A percentile compares a stretch with the other conserved stretches of the same genome.
These are phyloP conservation scores for Trichogramma dendrolimi DNA, from an alignment of 2,888 invertebrate species.

Conservation along the genomic window DNA sequence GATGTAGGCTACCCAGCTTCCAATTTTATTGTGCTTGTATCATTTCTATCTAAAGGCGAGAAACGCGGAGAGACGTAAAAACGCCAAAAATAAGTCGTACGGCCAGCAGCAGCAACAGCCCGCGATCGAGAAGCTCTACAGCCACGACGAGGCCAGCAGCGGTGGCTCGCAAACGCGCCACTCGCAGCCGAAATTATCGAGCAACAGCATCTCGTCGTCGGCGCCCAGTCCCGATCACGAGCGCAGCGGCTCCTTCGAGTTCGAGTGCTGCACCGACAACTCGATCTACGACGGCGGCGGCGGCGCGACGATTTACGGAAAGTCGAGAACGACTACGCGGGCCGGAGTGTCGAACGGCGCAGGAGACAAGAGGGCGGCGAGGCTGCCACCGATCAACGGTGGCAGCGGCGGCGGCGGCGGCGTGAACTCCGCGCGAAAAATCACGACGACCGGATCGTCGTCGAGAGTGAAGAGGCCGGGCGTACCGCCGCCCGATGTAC, in stretches of 20 bases:
- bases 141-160: neutral
- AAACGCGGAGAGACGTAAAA: conserved; percentile 30
- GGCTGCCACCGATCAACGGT: neutral
- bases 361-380: neutral
- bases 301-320: neutral
- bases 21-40: too few relatives aligned
- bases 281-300: conserved; percentile 24
- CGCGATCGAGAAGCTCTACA: conserved; percentile 26
- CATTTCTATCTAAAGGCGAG: too few relatives aligned
- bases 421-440: too few relatives aligned
- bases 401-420: neutral
- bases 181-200: neutral
- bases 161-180: too few relatives aligned
- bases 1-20: too few relatives aligned
- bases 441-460: too few relatives aligned
- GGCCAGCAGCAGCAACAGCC: conserved; percentile 18
- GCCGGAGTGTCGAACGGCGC: neutral
- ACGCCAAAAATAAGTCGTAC: conserved; percentile 32
- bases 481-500: too few relatives aligned
- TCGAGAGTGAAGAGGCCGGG: too few relatives aligned
- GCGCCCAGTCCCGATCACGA: conserved; percentile 6
- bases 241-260: conserved; percentile 20
- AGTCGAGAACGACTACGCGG: neutral
- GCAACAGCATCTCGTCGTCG: conserved; percentile 4
- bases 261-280: conserved; percentile 26